Base-by-base conservation (phyloP, 1,140 invertebrate species). In the Riptortus pedestris region DNA sequence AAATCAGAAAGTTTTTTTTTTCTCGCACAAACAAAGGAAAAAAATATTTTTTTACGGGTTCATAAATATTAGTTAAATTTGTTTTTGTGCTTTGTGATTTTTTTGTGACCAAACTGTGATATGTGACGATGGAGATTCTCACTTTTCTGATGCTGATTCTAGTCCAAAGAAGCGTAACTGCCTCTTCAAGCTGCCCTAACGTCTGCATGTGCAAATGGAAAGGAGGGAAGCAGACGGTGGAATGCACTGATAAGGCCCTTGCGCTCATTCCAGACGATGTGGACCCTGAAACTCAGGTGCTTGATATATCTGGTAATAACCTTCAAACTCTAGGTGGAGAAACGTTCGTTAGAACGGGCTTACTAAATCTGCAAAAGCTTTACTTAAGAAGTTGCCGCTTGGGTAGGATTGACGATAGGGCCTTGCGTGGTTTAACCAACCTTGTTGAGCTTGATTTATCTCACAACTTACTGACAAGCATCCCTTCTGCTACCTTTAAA, bases 181-280 rank as follows among this genome's bases (percentile, higher is more conserved):
- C 73, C 72, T 65, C 60, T 2, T 78, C 74, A 65, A 79, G 77
- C 66, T 91, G 89, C 70, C 86, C 88, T 48, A 81, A 82, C 24
- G 83, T 87, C 69, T 94, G 91, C 74, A 80, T 81, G 65, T 94
- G 91, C 77, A 93, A 92, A 75, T 94, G 92, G 92, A 91, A 93
- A 76, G 83, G 85, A 70, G 91, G 91, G 64, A 93, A 94, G 77
- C 85, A 90, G 70, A 91, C 88, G 24, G 90, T 92, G 22, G 91
- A 93, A 76, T 95, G 91, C 75, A 80, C 84, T 63, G 84, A 90
- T 74, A 83, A 87, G 18, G 83, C 81, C 29, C 80, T 94, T 55
- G 89, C 87, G 67, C 84, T 82, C 43, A 85, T 95, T 64, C 92
- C 91, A 0, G 83, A 86, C 64, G 83, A 82, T 66, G 84, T 93